A percentile compares a stretch with the other conserved stretches of the same genome.
These are phyloP conservation scores for Odontomachus brunneus DNA, from an alignment of 1,140 invertebrate genomes.

Conservation along the genomic window DNA sequence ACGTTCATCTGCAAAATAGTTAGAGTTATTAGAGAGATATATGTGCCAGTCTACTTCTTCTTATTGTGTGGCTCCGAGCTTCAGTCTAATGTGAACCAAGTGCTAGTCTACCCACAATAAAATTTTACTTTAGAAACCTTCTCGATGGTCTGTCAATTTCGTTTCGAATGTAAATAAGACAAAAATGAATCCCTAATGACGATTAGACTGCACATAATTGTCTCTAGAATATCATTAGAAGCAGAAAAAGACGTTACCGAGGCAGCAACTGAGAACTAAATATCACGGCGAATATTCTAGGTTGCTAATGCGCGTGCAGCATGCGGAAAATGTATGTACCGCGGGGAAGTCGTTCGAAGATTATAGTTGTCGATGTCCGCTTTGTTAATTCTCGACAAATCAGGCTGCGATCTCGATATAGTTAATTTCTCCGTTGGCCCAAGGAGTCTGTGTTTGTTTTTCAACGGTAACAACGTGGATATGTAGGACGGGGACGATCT, in stretches of 20 bases:
- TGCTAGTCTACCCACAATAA: neutral
- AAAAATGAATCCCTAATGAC: no score
- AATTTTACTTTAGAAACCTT: neutral
- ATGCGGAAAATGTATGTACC: slow-evolving; percentile 71
- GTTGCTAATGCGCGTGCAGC: neutral
- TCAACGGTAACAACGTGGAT: slow-evolving; percentile 81
- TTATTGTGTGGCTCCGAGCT: no score
- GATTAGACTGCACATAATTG: no score
- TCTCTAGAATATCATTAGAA: no score
- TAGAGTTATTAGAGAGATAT: no score
- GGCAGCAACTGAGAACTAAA: slow-evolving; percentile 2
- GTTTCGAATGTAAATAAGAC: no score
- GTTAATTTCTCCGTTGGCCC: slow-evolving; percentile 87
- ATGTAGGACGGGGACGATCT: slow-evolving; percentile 85
- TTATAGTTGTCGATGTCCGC: slow-evolving; percentile 82
- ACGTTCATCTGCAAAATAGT: no score
- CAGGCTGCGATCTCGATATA: slow-evolving; percentile 93
- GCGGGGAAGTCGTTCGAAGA: slow-evolving; percentile 81
- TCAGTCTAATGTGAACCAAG: no score
- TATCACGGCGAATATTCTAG: slow-evolving; percentile 1
- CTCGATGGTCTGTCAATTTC: no score
- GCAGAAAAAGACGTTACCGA: no score
- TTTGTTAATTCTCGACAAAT: slow-evolving; percentile 86
- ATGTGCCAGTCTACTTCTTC: no score
- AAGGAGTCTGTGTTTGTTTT: slow-evolving; percentile 83